Evolutionary conservation across 2,113 vertebrate species (phyloP), one percentile per base, ranked within the genome.

Genomic region (Vidua chalybeata): DNA sequence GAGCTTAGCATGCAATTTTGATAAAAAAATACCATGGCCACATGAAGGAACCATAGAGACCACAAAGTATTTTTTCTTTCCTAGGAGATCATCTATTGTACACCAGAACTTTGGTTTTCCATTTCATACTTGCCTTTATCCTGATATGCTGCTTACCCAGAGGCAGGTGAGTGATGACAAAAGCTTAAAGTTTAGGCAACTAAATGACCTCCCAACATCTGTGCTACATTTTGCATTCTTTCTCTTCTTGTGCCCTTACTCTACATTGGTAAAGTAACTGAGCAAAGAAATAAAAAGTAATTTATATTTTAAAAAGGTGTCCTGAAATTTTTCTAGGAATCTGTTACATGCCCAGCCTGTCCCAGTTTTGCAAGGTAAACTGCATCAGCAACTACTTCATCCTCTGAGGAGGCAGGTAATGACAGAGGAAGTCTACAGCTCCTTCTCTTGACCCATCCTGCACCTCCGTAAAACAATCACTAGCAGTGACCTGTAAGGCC

Each of bases 11-110:
- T 49, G 23, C 17, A 76, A 19, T 58, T 84, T 56, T 79, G n/a
- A 88, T 39, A 49, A 52, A 20, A 23, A 82, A 30, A 61, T 35
- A 16, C 0, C 10, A 23, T 8, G 8, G 54, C 6, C 23, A 39
- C 9, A 24, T n/a, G 33, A 88, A 87, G 33, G 23, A 67, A 63
- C 17, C 2, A 0, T 18, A n/a, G 0, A 4, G 30, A 64, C 3
- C 5, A 56, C 6, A 23, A 45, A 94, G 49, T 48, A 55, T 27
- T 67, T 15, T 88, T 19, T 35, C 15, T 39, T 37, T 15, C 18
- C 8, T 56, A 62, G 35, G 7, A 79, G 4, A 51, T 54, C 7
- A 56, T 35, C 5, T 72, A 15, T 35, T 73, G 2, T 54, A 62
- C 27, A 59, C 14, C 16, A 63, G 21, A 88, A 49, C 4, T 26